Evolutionary conservation across 1,140 invertebrate species (phyloP), one percentile per base, ranked within the genome.

Genomic region (Drosophila parvula): DNA sequence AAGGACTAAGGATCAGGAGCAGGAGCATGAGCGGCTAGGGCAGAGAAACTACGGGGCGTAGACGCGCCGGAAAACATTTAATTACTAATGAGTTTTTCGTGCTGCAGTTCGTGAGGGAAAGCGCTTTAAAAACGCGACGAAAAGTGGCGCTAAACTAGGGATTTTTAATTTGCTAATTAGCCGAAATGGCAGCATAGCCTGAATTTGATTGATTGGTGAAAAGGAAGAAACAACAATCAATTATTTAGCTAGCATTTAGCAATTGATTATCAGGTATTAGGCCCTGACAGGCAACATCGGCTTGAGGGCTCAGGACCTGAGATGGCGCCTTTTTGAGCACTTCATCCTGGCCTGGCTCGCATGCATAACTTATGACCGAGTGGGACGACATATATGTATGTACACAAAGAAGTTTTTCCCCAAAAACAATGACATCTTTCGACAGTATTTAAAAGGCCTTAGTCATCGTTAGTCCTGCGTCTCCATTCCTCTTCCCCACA

Each of bases 151-250:
- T 30, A 10, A 64, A 61, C 63, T 76, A 74, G 71, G 81, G 79
- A 83, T 86, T 86, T 86, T 86, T 88, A 78, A 86, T 86, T 86
- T 86, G 68, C 83, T 86, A 86, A 86, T 86, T 86, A 86, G 83
- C 79, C 58, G 51, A 40, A 50, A 67, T 48, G 59, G 61, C 38
- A 45, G 30, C 38, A 43, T 32, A 32, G 16, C 55, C 40, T n/a
- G 14, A 63, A 77, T 71, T 88, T 86, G 82, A 86, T 86, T 88
- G 82, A 86, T 86, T 69, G 63, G 32, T 16, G 14, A 27, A 16
- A 43, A 30, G 5, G 22, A 22, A 5, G 28, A 8, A 27, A 68
- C 50, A 79, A 71, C 82, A 78, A 85, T 85, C 80, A 81, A 82
- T 85, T 85, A 85, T 86, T 78, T 48, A 82, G 83, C 67, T 60